Conservation (phyloP, 2,888 invertebrate genomes). For the Cantharis flavilabris region DNA sequence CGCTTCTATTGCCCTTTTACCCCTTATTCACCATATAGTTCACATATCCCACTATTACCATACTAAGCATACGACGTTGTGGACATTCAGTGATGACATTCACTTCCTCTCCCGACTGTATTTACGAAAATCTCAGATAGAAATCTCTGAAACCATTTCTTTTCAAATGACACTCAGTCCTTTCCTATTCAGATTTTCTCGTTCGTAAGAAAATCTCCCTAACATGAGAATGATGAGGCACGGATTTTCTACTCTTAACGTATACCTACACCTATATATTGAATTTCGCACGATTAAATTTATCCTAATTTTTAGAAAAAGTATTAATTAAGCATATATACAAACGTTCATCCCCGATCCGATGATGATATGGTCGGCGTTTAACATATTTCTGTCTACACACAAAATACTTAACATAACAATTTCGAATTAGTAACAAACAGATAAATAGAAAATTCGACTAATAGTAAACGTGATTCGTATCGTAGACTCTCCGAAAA, state of each 20-base stretch:
- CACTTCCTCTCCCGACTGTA: conserved; percentile 28
- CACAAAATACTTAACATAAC: conserved; percentile 19
- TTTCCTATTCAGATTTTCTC: conserved; percentile 11
- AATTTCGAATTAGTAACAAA: conserved; percentile 22
- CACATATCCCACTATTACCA: conserved; percentile 28
- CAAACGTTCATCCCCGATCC: conserved; percentile 10
- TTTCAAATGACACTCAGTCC: conserved; percentile 32
- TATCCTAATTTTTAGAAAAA: neutral
- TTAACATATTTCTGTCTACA: neutral
- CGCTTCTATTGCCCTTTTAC: conserved; percentile 27
- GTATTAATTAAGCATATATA: neutral
- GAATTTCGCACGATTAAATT: neutral
- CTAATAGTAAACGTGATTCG: conserved; percentile 18
- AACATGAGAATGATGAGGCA: conserved; percentile 15
- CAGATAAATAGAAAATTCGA: conserved; percentile 21
- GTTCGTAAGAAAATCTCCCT: conserved; percentile 7
- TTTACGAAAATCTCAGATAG: conserved; percentile 31
- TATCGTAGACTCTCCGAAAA: conserved; percentile 21
- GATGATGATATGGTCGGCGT: conserved; percentile 9
- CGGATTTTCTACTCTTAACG: neutral
- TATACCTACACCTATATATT: neutral
- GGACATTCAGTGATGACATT: conserved; percentile 28
- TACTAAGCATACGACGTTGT: conserved; percentile 18
- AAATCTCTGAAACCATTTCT: conserved; percentile 33
- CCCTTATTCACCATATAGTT: conserved; percentile 22